Percentiles rank a stretch among this genome's conserved stretches.
Conservation (phyloP, 2,113 vertebrate genomes). For the Zosterops hypoxanthus region DNA sequence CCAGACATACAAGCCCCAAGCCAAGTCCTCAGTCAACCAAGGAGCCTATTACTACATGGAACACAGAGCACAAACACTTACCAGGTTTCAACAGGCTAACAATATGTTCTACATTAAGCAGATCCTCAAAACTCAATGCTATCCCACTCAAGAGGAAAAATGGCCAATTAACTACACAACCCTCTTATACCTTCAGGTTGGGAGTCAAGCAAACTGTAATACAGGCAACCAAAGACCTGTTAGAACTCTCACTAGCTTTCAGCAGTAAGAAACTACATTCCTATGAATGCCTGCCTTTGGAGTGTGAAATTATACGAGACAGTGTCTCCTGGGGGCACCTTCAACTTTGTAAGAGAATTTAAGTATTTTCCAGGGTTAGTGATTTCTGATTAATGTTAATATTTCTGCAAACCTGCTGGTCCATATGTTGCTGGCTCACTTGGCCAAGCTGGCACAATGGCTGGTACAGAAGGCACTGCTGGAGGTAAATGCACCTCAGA, state of each 20-base stretch:
- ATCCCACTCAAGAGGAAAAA: not conserved
- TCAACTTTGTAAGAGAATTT: not conserved
- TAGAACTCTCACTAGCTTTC: not conserved
- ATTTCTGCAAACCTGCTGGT: conserved; percentile 76
- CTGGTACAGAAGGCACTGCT: conserved; percentile 82
- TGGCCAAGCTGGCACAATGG: conserved; percentile 79
- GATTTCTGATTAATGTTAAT: not conserved
- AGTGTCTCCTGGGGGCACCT: not conserved
- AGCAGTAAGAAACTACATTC: not conserved
- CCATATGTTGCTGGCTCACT: conserved; percentile 76
- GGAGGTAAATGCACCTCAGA: conserved; percentile 80
- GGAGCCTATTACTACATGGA: not conserved
- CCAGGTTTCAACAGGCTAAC: not conserved
- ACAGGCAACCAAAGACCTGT: not conserved
- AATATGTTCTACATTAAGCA: not conserved
- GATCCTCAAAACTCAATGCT: not conserved
- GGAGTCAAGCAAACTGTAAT: not conserved
- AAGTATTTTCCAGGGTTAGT: not conserved
- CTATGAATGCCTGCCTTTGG: not conserved
- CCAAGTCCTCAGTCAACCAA: not conserved
- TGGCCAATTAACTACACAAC: fast-evolving
- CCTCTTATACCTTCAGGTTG: not conserved
- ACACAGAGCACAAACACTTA: not conserved
- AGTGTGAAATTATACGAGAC: not conserved
- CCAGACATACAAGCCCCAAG: not conserved